A percentile compares a stretch with the other conserved stretches of the same genome.
phyloP scores from a whole-genome alignment of 2,113 vertebrate genomes.

The Danionella cerebrum region DNA sequence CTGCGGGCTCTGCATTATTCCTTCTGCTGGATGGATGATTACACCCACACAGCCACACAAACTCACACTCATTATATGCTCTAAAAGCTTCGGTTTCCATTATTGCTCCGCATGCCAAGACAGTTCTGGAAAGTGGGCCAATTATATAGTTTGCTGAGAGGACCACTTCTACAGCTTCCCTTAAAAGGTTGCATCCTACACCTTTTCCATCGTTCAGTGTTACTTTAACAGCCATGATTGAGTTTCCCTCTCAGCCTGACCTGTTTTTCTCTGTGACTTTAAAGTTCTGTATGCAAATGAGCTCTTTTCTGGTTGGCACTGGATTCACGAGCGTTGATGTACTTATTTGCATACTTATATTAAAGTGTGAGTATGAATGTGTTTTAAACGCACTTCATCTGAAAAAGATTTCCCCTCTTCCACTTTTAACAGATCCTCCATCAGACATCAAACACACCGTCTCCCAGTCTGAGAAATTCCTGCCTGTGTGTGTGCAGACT shows the following conservation, averaged over 20 bases:
- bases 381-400: too few species aligned
- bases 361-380: neutral
- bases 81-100: slow-evolving; percentile 3
- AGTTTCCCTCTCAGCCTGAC: neutral
- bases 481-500: too few species aligned
- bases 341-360: too few species aligned
- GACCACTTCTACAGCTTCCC: neutral
- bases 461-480: too few species aligned
- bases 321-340: too few species aligned
- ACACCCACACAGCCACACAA: slow-evolving; percentile 4
- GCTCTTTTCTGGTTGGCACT: neutral
- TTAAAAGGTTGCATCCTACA: neutral
- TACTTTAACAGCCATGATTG: neutral
- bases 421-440: too few species aligned
- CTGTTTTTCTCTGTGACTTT: neutral
- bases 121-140: neutral
- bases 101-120: neutral
- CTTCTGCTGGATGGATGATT: slow-evolving; percentile 19
- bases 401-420: too few species aligned
- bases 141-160: neutral
- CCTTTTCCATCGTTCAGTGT: neutral
- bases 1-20: slow-evolving; percentile 28
- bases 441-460: too few species aligned
- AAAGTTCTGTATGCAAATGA: neutral
- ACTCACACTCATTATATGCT: slow-evolving; percentile 1